phyloP scores from a whole-genome alignment of 2,113 vertebrate species.

The Perca fluviatilis region DNA sequence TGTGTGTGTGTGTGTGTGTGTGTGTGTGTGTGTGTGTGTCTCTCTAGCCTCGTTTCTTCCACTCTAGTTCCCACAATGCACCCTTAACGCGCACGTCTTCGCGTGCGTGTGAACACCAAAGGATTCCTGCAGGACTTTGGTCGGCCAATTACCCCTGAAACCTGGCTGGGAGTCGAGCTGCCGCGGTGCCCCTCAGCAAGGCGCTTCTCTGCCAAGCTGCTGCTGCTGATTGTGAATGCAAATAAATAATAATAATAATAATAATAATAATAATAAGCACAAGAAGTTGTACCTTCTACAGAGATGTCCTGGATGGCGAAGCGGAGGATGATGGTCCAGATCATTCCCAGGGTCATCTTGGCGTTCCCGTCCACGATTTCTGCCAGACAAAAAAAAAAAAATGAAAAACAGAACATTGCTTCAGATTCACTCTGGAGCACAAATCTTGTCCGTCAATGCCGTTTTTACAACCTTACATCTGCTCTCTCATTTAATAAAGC shows the following conservation, averaged over 20 bases:
- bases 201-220: background rate
- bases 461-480: slow-evolving; percentile 47
- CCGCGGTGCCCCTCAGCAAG: background rate
- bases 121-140: background rate
- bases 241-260: too few species aligned
- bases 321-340: slow-evolving; percentile 98
- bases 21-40: background rate
- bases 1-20: too few species aligned
- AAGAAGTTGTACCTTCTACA: slow-evolving; percentile 88
- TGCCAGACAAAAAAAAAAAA: slow-evolving; percentile 48
- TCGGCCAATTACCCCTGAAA: slow-evolving; percentile 1
- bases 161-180: background rate
- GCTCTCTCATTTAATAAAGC: slow-evolving; percentile 5
- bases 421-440: background rate
- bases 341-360: slow-evolving; percentile 99
- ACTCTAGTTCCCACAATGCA: slow-evolving; percentile 34
- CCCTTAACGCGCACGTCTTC: background rate
- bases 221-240: background rate
- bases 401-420: background rate
- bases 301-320: slow-evolving; percentile 99
- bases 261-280: too few species aligned
- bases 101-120: background rate
- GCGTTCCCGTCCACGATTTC: slow-evolving; percentile 96
- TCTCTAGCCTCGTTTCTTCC: background rate
- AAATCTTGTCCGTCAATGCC: background rate